Evolutionary conservation across 2,797 vertebrate species (phyloP).

Genomic region (Sebastes minor): DNA sequence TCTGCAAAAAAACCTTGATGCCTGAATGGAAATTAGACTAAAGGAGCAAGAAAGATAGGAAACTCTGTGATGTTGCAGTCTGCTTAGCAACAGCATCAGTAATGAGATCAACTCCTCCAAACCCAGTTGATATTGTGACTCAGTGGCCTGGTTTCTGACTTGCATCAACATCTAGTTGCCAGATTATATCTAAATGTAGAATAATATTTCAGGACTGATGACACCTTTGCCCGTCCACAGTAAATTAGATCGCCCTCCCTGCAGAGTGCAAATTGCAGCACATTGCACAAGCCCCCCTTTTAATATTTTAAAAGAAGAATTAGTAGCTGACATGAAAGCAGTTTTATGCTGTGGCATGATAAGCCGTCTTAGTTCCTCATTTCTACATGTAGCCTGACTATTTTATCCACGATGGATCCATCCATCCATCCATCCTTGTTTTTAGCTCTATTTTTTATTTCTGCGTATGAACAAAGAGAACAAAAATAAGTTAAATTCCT

Average conservation of each 20-base stretch:
- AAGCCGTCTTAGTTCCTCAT: not conserved
- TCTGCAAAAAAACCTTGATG: not conserved
- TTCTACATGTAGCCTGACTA: not conserved
- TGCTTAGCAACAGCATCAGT: constrained; percentile 53
- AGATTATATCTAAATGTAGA: constrained; percentile 4
- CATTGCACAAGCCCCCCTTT: not conserved
- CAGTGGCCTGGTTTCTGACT: constrained; percentile 17
- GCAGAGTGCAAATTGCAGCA: not conserved
- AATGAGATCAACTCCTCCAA: constrained; percentile 25
- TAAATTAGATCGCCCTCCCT: not conserved
- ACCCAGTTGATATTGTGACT: constrained; percentile 20
- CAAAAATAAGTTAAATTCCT: not conserved
- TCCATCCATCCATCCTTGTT: not conserved
- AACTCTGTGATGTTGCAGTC: constrained; percentile 18
- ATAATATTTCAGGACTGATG: not conserved
- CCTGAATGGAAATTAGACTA: not conserved
- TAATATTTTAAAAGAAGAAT: not conserved
- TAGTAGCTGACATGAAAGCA: not conserved
- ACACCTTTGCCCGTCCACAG: not conserved
- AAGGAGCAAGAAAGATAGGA: not conserved
- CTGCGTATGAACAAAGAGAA: too few relatives aligned
- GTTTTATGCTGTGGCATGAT: not conserved
- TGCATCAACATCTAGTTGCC: not conserved
- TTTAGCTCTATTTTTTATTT: not conserved
- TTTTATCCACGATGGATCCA: not conserved